A percentile compares a stretch with the other conserved stretches of the same genome.
Evolutionary conservation across 2,113 vertebrate genomes (phyloP).

Genomic region (Strix aluco): DNA sequence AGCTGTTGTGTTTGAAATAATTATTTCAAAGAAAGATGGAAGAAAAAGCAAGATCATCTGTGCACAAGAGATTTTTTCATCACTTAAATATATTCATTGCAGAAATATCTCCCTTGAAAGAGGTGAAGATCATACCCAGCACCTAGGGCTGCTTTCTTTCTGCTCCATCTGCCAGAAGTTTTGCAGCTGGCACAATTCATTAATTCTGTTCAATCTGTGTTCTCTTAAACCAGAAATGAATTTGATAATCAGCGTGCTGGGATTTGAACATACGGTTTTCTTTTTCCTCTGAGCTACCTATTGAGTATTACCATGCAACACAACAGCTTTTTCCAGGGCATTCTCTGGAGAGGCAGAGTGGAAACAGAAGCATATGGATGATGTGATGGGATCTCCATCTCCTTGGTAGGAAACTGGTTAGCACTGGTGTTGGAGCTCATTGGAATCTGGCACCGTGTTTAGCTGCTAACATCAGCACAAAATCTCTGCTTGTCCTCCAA

Average conservation of each 20-base stretch:
- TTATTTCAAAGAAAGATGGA: conserved; percentile 47
- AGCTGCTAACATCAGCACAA: neutral
- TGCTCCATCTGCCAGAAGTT: conserved; percentile 29
- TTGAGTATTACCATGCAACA: neutral
- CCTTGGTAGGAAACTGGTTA: neutral
- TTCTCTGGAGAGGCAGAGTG: neutral
- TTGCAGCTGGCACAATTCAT: conserved; percentile 31
- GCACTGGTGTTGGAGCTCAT: neutral
- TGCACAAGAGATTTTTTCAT: neutral
- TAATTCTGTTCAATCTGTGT: conserved; percentile 17
- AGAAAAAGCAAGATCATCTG: neutral
- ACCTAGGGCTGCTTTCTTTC: neutral
- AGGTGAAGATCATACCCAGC: neutral
- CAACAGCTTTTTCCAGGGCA: neutral
- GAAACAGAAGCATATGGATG: neutral
- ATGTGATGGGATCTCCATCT: neutral
- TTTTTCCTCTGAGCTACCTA: neutral
- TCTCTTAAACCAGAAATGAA: conserved; percentile 16
- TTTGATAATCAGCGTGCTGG: neutral
- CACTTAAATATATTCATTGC: neutral
- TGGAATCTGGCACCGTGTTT: neutral
- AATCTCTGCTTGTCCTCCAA: neutral
- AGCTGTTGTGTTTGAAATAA: conserved; percentile 56
- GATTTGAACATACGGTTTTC: neutral
- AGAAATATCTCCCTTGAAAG: neutral